Percentiles rank a stretch among this genome's conserved stretches.
phyloP scores from a whole-genome alignment of 2,113 vertebrate genomes.

The Solea senegalensis region DNA sequence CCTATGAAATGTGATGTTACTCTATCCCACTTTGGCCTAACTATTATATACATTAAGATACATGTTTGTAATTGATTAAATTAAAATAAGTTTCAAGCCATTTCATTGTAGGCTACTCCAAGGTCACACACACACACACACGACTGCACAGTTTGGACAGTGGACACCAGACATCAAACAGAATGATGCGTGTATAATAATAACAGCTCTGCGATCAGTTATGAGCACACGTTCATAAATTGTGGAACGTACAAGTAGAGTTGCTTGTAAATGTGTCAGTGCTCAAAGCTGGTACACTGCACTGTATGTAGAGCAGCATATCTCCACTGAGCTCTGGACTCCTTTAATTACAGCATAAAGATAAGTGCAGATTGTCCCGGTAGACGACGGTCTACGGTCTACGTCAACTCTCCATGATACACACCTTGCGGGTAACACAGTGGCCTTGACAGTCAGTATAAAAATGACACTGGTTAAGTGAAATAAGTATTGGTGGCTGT shows the following conservation, averaged over 20 bases:
- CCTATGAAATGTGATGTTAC: too few relatives aligned
- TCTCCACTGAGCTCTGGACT: slow-evolving; percentile 49
- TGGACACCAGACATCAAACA: slow-evolving; percentile 17
- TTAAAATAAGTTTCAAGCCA: background rate
- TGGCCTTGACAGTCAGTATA: slow-evolving; percentile 18
- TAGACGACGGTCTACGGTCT: slow-evolving; percentile 39
- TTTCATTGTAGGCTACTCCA: background rate
- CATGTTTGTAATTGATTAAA: too few relatives aligned
- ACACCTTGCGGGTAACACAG: slow-evolving; percentile 25
- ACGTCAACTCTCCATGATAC: slow-evolving; percentile 49
- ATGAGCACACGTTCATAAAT: slow-evolving; percentile 1
- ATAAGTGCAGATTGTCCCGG: slow-evolving; percentile 29
- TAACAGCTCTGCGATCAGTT: slow-evolving; percentile 2
- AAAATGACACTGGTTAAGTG: background rate
- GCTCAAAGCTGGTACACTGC: slow-evolving; percentile 17
- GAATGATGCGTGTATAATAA: background rate
- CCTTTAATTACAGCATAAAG: slow-evolving; percentile 51
- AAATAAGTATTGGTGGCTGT: slow-evolving; percentile 11
- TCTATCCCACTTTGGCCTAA: too few relatives aligned
- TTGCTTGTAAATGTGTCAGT: background rate
- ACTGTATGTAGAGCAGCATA: slow-evolving; percentile 32
- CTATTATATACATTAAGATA: too few relatives aligned
- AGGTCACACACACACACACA: background rate
- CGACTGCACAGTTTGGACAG: background rate
- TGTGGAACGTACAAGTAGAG: too few relatives aligned